Conservation (phyloP, 2,888 invertebrate genomes). For the Cremastinae sp. region DNA sequence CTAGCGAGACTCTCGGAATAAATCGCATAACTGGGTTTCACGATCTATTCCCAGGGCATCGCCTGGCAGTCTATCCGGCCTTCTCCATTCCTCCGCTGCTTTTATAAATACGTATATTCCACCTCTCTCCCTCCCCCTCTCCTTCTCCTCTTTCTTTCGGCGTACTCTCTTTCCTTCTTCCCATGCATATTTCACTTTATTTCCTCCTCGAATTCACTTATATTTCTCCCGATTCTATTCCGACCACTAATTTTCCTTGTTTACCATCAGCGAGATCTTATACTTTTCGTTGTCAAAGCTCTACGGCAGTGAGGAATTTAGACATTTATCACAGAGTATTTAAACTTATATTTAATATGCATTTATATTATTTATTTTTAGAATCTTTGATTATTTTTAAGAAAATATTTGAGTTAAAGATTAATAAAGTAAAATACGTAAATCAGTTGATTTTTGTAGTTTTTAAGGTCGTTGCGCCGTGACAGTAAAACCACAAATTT, state of each 20-base stretch:
- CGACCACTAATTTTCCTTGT: neutral
- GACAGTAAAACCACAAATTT: no score
- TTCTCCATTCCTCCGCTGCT: conserved; percentile 59
- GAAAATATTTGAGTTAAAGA: no score
- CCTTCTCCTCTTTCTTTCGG: conserved; percentile 1
- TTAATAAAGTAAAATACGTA: no score
- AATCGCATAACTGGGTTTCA: conserved; percentile 72
- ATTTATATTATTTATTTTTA: neutral
- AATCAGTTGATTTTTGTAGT: no score
- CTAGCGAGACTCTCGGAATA: conserved; percentile 66
- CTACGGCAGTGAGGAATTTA: no score
- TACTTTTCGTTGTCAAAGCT: no score
- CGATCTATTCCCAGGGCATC: conserved; percentile 76
- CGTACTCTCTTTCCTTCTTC: conserved; percentile 8
- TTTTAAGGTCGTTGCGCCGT: no score
- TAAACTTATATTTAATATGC: no score
- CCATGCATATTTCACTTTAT: conserved; percentile 11
- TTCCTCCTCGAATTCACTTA: neutral
- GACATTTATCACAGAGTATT: no score
- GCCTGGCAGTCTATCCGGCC: conserved; percentile 68
- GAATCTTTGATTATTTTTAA: no score
- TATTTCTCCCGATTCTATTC: neutral
- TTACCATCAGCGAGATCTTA: neutral
- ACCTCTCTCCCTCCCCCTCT: conserved; percentile 24
- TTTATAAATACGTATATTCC: conserved; percentile 62